Percentiles rank a stretch among this genome's conserved stretches.
phyloP scores from a whole-genome alignment of 2,797 vertebrate genomes.

The Gymnothorax reevesii region DNA sequence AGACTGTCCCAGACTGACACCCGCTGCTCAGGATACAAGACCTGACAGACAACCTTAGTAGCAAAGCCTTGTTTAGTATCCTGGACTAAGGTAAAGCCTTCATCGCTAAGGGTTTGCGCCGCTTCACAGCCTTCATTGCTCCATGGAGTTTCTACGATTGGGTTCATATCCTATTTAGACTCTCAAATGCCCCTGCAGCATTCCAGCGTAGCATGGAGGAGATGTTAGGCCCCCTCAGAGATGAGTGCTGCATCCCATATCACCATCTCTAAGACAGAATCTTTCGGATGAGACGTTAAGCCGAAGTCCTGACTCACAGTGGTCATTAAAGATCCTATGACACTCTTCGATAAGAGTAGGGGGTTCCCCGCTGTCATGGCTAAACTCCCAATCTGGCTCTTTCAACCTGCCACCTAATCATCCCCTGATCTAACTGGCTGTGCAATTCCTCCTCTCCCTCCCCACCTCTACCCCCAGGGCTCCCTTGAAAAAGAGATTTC shows the following conservation, averaged over 20 bases:
- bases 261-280: too few species aligned
- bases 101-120: conserved; percentile 28
- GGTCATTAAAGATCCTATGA: too few species aligned
- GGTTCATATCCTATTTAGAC: conserved; percentile 37
- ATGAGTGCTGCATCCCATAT: conserved; percentile 32
- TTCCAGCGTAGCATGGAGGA: conserved; percentile 41
- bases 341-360: too few species aligned
- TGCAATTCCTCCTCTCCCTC: too few species aligned
- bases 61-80: conserved; percentile 38
- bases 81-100: conserved; percentile 18
- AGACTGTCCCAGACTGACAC: conserved; percentile 35
- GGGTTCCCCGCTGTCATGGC: too few species aligned
- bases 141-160: conserved; percentile 28
- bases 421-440: too few species aligned
- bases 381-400: too few species aligned
- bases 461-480: too few species aligned
- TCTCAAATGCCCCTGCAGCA: conserved; percentile 30
- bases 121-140: conserved; percentile 27
- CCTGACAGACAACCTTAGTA: conserved; percentile 34
- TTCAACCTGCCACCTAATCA: too few species aligned
- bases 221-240: conserved; percentile 9
- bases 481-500: too few species aligned
- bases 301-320: too few species aligned
- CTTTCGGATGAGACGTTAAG: too few species aligned
- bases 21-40: conserved; percentile 40